Evolutionary conservation across 2,888 invertebrate species (phyloP), one percentile per base, ranked within the genome.

Genomic region (Sipunculus nudus): DNA sequence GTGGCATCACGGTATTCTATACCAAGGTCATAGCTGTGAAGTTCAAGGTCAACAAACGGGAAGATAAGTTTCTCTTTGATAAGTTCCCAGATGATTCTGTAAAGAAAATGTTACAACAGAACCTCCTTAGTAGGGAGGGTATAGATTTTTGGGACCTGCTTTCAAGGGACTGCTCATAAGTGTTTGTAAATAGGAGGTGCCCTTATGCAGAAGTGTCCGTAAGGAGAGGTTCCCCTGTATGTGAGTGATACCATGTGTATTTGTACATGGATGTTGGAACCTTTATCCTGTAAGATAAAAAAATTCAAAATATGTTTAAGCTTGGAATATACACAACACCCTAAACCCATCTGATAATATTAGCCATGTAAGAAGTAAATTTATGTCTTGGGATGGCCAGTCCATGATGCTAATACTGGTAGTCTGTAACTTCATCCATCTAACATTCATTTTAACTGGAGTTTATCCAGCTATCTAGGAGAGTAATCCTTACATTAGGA

Each of bases 41-140:
- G 85, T 82, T 98, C 95, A 73, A 98, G 91, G 80, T 98, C 95
- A 75, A 99, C 87, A 85, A 94, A 96, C 0, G 98, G 98, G 65
- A 97, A 86, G 79, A 99, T 96, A 39, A 99, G 88, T 84, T 98
- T 98, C 60, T 97, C 89, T 85, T 98, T 99, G 76, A 99, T 99
- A 38, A 93, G 88, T 79, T 97, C 96, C 98, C 98, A 99, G 81
- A 99, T 97, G 70, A 99, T 93, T 75, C 98, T 86, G 71, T 38
- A 68, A 72, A 25, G 25, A 43, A 45, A 10, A n/a, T n/a, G n/a
- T n/a, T n/a, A n/a, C n/a, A n/a, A n/a, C 16, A 38, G 2, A n/a
- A n/a, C 25, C 1, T 8, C 26, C 10, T 41, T 13, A 46, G 25
- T 13, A 5, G n/a, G 10, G n/a, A 19, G 46, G 28, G 19, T 32